A percentile compares a stretch with the other conserved stretches of the same genome.
Conservation (phyloP, 2,888 invertebrate species). For the Therioaphis trifolii region DNA sequence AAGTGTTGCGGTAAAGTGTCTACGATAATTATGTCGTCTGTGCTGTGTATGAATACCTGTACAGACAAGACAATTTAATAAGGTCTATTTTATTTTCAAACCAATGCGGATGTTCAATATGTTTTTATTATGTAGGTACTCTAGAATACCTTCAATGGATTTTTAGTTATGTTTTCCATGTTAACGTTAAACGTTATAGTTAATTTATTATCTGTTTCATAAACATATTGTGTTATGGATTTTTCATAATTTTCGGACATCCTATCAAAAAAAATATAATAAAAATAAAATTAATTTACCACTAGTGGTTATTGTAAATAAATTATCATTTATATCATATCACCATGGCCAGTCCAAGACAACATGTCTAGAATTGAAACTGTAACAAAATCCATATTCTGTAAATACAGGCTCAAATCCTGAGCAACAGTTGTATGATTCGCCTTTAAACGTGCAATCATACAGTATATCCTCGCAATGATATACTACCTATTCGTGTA, state of each 20-base stretch:
- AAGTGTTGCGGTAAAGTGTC: slow-evolving; percentile 78
- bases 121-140: not conserved
- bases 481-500: slow-evolving; percentile 71
- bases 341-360: slow-evolving; percentile 74
- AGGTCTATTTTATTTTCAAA: not conserved
- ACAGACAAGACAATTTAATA: not conserved
- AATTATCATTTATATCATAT: slow-evolving; percentile 62
- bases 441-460: slow-evolving; percentile 78
- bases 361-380: slow-evolving; percentile 77
- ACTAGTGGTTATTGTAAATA: slow-evolving; percentile 29
- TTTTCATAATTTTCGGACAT: slow-evolving; percentile 45
- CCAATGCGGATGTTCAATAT: not conserved
- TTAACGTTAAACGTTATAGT: slow-evolving; percentile 74
- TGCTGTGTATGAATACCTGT: slow-evolving; percentile 76
- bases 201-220: slow-evolving; percentile 78
- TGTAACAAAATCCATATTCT: slow-evolving; percentile 80
- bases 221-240: slow-evolving; percentile 71
- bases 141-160: slow-evolving; percentile 64
- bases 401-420: slow-evolving; percentile 78
- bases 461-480: slow-evolving; percentile 75
- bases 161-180: slow-evolving; percentile 67
- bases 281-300: slow-evolving; percentile 37
- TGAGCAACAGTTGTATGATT: slow-evolving; percentile 75
- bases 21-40: slow-evolving; percentile 78
- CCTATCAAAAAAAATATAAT: slow-evolving; percentile 45